Base-by-base conservation (phyloP, 2,797 vertebrate species). In the Poeciliopsis gracilis region DNA sequence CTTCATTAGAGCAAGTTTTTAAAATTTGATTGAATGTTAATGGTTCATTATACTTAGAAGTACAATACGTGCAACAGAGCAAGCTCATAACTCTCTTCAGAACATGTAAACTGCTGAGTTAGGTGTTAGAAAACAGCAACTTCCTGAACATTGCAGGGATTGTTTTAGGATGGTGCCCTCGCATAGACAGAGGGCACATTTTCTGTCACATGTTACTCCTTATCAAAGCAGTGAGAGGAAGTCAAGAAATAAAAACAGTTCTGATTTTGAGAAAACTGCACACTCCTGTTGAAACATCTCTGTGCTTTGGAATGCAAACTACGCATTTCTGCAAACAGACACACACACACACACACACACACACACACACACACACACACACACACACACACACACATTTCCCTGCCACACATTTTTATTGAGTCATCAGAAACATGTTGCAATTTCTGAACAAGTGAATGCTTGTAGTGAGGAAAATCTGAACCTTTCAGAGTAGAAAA, bases 371-470 rank as follows among this genome's bases (percentile, higher is more conserved):
- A 25, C 0, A 0, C 46, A 55, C 28, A 70, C 74, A 28, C 13
- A 38, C 36, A 53, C 23, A 20, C 74, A 11, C 49, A 11, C 46
- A 45, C 18, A 41, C 41, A 25, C 51, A 72, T 76, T 49, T 33
- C 23, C 72, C 9, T 9, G 16, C 36, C 49, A 25, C 41, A 46
- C 25, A 46, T 41, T 57, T 5, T 5, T 77, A 75, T 84, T 80
- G 75, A 67, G 59, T 86, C 74, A 87, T 28, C 67, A 5, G n/a
- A 1, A 16, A 61, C 18, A 46, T 45, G 25, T 69, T 69, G 38
- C 3, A 55, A 57, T 77, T 18, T 28, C 75, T 1, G 16, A 28
- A 83, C 82, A 84, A 77, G 88, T 79, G 28, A 5, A 5, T 70
- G 6, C 81, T 77, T 73, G 83, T 43, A 73, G 36, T 18, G 0